Base-by-base conservation (phyloP, 2,797 vertebrate genomes). In the Acrossocheilus wenchowensis region DNA sequence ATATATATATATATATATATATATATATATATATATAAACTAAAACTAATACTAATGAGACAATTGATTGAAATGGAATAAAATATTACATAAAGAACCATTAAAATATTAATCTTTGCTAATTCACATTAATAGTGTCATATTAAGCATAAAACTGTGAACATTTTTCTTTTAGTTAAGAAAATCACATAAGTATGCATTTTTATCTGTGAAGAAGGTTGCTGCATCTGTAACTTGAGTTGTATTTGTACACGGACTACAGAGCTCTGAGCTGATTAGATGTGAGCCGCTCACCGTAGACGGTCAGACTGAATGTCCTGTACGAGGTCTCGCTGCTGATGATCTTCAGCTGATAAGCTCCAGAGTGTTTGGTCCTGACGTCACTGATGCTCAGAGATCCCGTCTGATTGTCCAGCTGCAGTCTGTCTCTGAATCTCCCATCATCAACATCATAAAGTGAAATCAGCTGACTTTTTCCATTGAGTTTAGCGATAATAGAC, bases 321-420 rank as follows among this genome's bases (percentile, higher is more conserved):
- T 5, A 74, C 0, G n/a, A 74, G 41, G 72, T 74, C 72, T 74
- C n/a, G 7, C 5, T 48, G 43, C 72, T 74, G 43, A 74, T 74
- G 72, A 48, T 74, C 43, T 74, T 74, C 3, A 48, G 72, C 43
- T 74, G 72, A 48, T 74, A 74, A 17, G 30, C 72, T 74, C 72
- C 72, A 2, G 72, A 74, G 72, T 48, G 72, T 73, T 73, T 73
- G 71, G 43, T 74, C n/a, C 72, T 74, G 6, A 74, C 9, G 72
- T 74, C 72, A 1, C 11, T 48, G n/a, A 48, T 74, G 43, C 43
- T 17, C 41, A 74, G 43, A 26, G 72, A 74, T 26, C 72, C 72
- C 0, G 72, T 73, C 71, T 73, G 41, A 45, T 15, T 73, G 43
- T 73, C 71, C 71, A 73, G 41, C 71, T 73, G 71, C 5, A 73